Evolutionary conservation across 1,140 invertebrate species (phyloP), one percentile per base, ranked within the genome.

Genomic region (Popillia japonica): DNA sequence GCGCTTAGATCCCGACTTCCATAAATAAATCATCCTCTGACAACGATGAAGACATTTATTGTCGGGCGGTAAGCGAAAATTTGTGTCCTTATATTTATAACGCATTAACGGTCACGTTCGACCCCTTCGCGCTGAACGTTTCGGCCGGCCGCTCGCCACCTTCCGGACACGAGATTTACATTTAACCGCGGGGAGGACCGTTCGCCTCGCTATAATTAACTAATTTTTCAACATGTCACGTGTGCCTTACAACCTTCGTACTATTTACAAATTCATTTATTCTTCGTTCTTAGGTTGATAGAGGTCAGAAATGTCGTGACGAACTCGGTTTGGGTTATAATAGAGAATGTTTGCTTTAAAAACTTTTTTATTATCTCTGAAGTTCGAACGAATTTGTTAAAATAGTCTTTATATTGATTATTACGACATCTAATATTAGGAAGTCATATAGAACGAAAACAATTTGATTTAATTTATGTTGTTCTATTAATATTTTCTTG

Each of bases 51-150:
- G 61, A 68, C 61, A 10, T 68, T 27, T 27, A 34, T 68, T 68
- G 61, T 68, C 61, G 27, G 14, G 48, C 48, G 20, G 6, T 68
- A 68, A 68, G 27, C 27, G 61, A 34, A 68, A 27, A 68, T 27
- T 68, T 34, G 61, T 68, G 61, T 68, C 61, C 61, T 27, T 34
- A 68, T 68, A 68, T 68, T 68, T 68, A 68, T 68, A 68, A 23
- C 61, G 61, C 20, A 68, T 68, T 68, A 68, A 23, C 61, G 61
- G 61, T 68, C 61, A 68, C 61, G 61, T 10, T 27, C 61, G 22
- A 17, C 48, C n/a, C 14, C 48, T 17, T 17, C n/a, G 6, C 14
- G n/a, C 48, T n/a, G 44, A 3, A 48, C 14, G 48, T 55, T 55
- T 68, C 61, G 23, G 10, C 27, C 14, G 4, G 59, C 3, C 23